These are phyloP conservation scores for Scolopax rusticola DNA, from an alignment of 2,797 vertebrate genomes.

Conservation along the genomic window DNA sequence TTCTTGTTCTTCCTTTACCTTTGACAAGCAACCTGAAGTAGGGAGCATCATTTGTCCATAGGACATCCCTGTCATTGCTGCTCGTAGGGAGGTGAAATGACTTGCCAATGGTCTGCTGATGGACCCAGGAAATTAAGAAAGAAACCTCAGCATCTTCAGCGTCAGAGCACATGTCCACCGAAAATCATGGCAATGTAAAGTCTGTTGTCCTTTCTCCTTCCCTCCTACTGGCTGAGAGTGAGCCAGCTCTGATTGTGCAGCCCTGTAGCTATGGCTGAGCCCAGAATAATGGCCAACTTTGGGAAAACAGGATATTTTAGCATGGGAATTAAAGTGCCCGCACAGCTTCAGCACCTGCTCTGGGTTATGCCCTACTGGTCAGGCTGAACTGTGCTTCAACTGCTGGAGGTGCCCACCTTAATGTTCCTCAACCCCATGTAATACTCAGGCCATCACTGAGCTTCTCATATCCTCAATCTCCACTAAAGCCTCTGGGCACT, in stretches of 20 bases:
- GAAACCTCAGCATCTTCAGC: background rate
- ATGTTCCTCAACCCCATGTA: background rate
- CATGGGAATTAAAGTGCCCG: background rate
- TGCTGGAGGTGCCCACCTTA: rapidly evolving
- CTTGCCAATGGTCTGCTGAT: background rate
- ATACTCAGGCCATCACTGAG: background rate
- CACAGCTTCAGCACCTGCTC: background rate
- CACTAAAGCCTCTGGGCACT: background rate
- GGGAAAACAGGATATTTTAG: background rate
- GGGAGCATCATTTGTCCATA: rapidly evolving
- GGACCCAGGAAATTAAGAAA: background rate
- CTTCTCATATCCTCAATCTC: background rate
- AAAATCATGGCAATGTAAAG: background rate
- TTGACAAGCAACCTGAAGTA: background rate
- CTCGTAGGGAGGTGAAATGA: background rate
- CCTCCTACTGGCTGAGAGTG: background rate
- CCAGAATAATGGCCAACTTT: background rate
- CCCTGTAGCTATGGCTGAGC: background rate
- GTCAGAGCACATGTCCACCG: background rate
- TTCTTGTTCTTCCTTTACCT: background rate
- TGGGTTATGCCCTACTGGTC: background rate
- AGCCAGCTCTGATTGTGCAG: background rate
- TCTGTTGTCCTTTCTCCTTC: background rate
- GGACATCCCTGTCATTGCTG: background rate
- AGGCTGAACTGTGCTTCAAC: background rate